These are phyloP conservation scores for Adela reaumurella DNA, from an alignment of 2,888 invertebrate species.

Conservation along the genomic window DNA sequence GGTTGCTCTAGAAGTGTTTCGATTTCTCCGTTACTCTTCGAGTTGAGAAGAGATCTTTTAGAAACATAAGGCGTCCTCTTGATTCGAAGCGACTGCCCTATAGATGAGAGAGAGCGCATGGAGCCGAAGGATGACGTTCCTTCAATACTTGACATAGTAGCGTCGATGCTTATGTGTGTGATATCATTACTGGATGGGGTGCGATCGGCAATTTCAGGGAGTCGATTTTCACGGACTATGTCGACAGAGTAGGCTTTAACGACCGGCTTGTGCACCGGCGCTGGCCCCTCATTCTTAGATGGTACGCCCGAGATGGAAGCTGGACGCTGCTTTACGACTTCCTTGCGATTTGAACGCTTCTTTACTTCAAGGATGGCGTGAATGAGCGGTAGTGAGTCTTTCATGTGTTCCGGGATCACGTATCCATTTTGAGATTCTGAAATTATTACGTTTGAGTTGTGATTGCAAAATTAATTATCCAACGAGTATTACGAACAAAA, in stretches of 20 bases:
- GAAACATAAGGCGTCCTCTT: slow-evolving; percentile 5
- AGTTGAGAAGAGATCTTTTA: slow-evolving; percentile 17
- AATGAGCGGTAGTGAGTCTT: neutral
- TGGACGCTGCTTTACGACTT: neutral
- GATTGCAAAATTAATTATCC: too few species aligned
- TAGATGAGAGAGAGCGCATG: slow-evolving; percentile 8
- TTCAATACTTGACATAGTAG: too few species aligned
- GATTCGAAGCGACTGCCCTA: slow-evolving; percentile 15
- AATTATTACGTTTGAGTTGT: too few species aligned
- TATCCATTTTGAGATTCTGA: slow-evolving; percentile 2
- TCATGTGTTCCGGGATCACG: neutral
- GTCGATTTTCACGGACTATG: slow-evolving; percentile 15
- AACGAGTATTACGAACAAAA: too few species aligned
- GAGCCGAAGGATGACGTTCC: too few species aligned
- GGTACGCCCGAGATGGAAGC: neutral
- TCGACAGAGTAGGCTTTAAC: slow-evolving; percentile 27
- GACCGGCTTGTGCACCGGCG: neutral
- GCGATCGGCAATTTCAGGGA: neutral
- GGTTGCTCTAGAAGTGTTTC: slow-evolving; percentile 17
- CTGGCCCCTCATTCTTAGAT: neutral
- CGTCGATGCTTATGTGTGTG: slow-evolving; percentile 11
- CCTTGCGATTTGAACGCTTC: neutral
- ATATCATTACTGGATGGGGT: too few species aligned
- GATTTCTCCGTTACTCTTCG: slow-evolving; percentile 23
- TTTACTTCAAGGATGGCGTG: neutral